Evolutionary conservation across 2,113 vertebrate species (phyloP).

Genomic region (Otis tarda): DNA sequence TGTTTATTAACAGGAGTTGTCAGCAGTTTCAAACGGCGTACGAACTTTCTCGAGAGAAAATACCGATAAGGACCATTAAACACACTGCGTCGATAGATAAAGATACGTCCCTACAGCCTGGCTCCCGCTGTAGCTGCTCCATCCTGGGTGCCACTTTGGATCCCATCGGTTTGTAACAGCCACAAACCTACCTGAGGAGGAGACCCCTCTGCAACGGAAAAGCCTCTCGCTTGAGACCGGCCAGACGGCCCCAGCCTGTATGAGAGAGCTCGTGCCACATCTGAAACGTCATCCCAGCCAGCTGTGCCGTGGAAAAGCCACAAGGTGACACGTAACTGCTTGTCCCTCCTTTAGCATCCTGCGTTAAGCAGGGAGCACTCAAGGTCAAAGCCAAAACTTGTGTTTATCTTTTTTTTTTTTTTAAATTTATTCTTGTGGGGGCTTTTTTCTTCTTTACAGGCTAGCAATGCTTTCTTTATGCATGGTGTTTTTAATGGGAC

Average conservation of each 20-base stretch:
- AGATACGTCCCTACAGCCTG: background rate
- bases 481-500: background rate
- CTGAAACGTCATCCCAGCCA: background rate
- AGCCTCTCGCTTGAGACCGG: background rate
- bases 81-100: background rate
- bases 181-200: background rate
- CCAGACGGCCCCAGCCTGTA: background rate
- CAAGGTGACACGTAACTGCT: background rate
- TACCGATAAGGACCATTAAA: background rate
- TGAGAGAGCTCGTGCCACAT: background rate
- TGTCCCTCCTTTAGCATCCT: background rate
- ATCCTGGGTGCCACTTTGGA: background rate
- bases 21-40: background rate
- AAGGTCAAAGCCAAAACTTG: background rate
- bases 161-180: background rate
- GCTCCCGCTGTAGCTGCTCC: background rate
- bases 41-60: background rate
- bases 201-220: background rate
- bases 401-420: background rate
- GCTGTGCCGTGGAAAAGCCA: background rate
- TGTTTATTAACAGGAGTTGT: background rate
- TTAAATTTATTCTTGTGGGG: background rate
- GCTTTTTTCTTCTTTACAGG: background rate
- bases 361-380: background rate
- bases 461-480: background rate